Evolutionary conservation across 2,113 vertebrate genomes (phyloP).

Genomic region (Chaetodon auriga): DNA sequence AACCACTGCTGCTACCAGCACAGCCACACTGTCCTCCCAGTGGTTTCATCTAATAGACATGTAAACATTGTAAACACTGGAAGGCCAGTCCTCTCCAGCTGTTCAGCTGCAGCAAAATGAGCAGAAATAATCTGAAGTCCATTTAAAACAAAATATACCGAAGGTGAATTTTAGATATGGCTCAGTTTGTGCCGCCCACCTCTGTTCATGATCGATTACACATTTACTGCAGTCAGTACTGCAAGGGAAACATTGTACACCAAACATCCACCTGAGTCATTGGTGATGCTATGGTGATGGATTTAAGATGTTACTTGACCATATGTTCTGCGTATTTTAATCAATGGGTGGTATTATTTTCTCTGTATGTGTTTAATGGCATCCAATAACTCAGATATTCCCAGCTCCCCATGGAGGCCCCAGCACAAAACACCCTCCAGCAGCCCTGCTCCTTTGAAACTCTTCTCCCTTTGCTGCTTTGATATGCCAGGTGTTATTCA

Average conservation of each 20-base stretch:
- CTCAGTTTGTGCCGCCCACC: background rate
- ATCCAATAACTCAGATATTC: constrained; percentile 30
- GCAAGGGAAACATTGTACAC: background rate
- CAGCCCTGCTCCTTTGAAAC: constrained; percentile 56
- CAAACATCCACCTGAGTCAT: background rate
- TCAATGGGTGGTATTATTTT: constrained; percentile 2
- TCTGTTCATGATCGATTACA: background rate
- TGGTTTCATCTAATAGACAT: constrained; percentile 26
- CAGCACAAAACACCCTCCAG: constrained; percentile 10
- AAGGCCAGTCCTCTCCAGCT: background rate
- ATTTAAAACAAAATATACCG: background rate
- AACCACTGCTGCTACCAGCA: background rate
- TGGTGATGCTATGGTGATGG: background rate
- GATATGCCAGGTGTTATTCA: constrained; percentile 72
- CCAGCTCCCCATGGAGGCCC: constrained; percentile 25
- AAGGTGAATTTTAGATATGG: background rate
- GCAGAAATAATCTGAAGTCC: background rate
- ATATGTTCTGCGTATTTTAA: background rate
- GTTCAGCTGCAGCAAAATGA: background rate
- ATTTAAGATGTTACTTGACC: background rate
- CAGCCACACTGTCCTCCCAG: constrained; percentile 12
- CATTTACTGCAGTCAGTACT: background rate
- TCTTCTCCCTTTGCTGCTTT: constrained; percentile 48
- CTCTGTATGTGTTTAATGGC: background rate
- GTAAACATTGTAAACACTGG: constrained; percentile 29